phyloP scores from a whole-genome alignment of 1,140 invertebrate species.

The Lasaia peninsularis region DNA sequence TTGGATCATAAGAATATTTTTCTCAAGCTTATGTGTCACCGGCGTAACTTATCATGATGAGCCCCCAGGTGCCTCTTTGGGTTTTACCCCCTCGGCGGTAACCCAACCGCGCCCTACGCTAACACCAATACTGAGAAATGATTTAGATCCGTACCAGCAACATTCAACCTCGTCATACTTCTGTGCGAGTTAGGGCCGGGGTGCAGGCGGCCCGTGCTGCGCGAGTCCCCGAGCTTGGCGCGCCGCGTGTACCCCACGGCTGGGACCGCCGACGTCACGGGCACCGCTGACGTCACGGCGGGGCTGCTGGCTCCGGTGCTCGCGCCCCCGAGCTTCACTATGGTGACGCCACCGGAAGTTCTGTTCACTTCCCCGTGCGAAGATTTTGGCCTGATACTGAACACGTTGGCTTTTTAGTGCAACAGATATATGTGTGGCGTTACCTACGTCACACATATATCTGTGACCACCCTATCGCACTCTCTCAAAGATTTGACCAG shows the following conservation, averaged over 20 bases:
- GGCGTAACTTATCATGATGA: too few species aligned
- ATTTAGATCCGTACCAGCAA: slow-evolving; percentile 70
- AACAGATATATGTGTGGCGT: too few species aligned
- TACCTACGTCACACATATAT: too few species aligned
- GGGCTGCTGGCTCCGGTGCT: slow-evolving; percentile 23
- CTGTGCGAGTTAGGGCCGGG: slow-evolving; percentile 83
- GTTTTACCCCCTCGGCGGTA: too few species aligned
- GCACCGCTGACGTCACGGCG: background rate
- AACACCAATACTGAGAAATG: background rate
- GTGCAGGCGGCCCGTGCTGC: slow-evolving; percentile 83
- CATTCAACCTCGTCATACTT: slow-evolving; percentile 86
- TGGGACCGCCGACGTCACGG: slow-evolving; percentile 15
- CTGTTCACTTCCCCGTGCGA: slow-evolving; percentile 80
- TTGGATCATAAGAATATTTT: too few species aligned
- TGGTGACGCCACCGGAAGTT: slow-evolving; percentile 84
- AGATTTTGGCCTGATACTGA: slow-evolving; percentile 48
- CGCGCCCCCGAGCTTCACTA: slow-evolving; percentile 83
- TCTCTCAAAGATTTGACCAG: too few species aligned
- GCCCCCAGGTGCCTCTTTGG: too few species aligned
- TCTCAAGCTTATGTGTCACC: too few species aligned
- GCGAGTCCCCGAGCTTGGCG: slow-evolving; percentile 82
- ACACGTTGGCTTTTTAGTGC: slow-evolving; percentile 1
- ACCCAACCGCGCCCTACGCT: too few species aligned
- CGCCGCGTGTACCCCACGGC: slow-evolving; percentile 78
- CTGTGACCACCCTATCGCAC: too few species aligned